Percentiles rank a stretch among this genome's conserved stretches.
These are phyloP conservation scores for Hydrolagus colliei DNA, from an alignment of 2,797 vertebrate species.

Conservation along the genomic window DNA sequence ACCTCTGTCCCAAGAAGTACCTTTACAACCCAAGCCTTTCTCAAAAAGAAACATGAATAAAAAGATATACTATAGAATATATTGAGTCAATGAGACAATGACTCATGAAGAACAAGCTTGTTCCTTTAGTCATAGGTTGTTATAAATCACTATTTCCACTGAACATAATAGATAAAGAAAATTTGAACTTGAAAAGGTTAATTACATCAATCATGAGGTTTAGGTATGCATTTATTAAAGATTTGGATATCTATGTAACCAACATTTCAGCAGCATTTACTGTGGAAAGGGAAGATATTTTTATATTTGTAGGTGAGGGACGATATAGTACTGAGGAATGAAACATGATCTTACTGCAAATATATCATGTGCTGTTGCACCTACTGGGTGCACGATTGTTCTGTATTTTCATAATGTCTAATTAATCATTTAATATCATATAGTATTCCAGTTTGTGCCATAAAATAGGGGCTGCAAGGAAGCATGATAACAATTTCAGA, in stretches of 20 bases:
- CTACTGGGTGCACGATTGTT: neutral
- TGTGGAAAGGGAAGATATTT: neutral
- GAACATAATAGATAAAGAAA: neutral
- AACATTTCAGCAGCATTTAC: neutral
- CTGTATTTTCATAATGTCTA: no score
- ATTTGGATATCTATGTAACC: neutral
- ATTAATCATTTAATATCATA: no score
- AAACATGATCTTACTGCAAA: conserved; percentile 5
- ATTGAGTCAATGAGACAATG: neutral
- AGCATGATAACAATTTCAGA: no score
- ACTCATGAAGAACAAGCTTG: neutral
- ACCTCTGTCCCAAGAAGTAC: neutral
- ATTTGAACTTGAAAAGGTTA: neutral
- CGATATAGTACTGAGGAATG: conserved; percentile 3
- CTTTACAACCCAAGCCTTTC: neutral
- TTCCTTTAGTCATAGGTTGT: neutral
- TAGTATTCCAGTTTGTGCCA: no score
- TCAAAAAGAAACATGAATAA: neutral
- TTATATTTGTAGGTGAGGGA: neutral
- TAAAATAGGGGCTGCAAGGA: no score
- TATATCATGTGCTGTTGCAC: neutral
- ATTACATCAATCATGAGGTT: neutral
- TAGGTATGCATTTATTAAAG: neutral
- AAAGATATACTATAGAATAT: neutral
- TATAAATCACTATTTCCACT: no score